phyloP scores from a whole-genome alignment of 2,797 vertebrate species.

The Geotrypetes seraphini region DNA sequence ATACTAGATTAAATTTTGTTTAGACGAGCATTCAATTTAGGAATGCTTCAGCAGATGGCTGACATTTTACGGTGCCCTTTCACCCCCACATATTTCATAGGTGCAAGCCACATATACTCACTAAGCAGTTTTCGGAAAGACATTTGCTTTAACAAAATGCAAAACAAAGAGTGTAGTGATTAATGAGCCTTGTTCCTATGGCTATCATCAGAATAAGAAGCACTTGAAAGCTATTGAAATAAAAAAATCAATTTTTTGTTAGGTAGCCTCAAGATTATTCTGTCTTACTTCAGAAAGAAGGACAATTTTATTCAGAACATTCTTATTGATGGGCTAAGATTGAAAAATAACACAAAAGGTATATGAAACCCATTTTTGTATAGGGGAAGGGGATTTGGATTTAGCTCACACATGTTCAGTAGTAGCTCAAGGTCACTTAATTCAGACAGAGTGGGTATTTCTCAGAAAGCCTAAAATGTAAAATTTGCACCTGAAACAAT shows the following conservation, averaged over 20 bases:
- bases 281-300: background rate
- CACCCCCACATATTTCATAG: conserved; percentile 1
- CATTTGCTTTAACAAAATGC: conserved; percentile 8
- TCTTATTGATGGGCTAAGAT: conserved; percentile 9
- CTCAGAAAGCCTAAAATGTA: too few species aligned
- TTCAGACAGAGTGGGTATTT: too few species aligned
- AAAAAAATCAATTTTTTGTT: conserved; percentile 10
- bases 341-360: too few species aligned
- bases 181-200: background rate
- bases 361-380: too few species aligned
- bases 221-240: conserved; percentile 6
- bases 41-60: background rate
- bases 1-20: conserved; percentile 6
- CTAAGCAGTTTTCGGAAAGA: background rate
- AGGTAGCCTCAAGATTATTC: background rate
- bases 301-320: background rate
- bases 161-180: too few species aligned
- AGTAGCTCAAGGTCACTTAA: too few species aligned
- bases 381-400: too few species aligned
- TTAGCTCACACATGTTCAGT: too few species aligned
- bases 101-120: background rate
- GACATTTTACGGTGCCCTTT: conserved; percentile 1
- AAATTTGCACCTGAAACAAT: too few species aligned
- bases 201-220: background rate
- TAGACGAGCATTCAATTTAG: background rate